Evolutionary conservation across 2,797 vertebrate genomes (phyloP).

Genomic region (Pseudopleuronectes americanus): DNA sequence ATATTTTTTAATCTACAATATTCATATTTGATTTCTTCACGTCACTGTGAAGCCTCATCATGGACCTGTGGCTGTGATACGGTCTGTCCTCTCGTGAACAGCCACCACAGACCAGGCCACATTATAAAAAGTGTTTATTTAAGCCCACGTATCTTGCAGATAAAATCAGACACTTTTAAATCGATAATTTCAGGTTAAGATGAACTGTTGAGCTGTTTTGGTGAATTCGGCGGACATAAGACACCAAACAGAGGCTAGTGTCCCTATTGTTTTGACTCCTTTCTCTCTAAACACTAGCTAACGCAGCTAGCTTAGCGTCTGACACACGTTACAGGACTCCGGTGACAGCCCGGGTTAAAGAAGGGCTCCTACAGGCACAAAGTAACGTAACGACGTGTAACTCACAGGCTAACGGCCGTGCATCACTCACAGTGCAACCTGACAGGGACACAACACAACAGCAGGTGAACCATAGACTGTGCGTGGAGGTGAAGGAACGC

Average conservation of each 20-base stretch:
- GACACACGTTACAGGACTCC: background rate
- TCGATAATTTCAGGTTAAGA: accelerated
- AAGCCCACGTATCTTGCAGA: background rate
- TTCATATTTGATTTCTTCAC: background rate
- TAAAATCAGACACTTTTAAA: accelerated
- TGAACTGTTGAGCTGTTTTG: accelerated
- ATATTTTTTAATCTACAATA: too few species aligned
- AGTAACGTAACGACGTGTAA: too few species aligned
- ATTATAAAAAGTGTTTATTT: slow-evolving; percentile 13
- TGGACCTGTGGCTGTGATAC: accelerated
- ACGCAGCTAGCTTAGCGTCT: slow-evolving; percentile 8
- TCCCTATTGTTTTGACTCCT: background rate
- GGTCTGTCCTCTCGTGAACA: too few species aligned
- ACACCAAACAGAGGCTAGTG: accelerated
- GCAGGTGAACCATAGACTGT: background rate
- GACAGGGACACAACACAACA: background rate
- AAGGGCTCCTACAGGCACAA: background rate
- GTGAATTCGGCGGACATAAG: slow-evolving; percentile 23
- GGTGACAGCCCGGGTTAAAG: background rate
- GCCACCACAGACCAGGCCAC: background rate
- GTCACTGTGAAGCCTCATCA: background rate
- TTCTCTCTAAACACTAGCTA: background rate
- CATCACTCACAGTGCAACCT: background rate
- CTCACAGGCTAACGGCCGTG: too few species aligned
- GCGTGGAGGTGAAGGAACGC: too few species aligned